phyloP scores from a whole-genome alignment of 2,888 invertebrate species.

The Patella depressa region DNA sequence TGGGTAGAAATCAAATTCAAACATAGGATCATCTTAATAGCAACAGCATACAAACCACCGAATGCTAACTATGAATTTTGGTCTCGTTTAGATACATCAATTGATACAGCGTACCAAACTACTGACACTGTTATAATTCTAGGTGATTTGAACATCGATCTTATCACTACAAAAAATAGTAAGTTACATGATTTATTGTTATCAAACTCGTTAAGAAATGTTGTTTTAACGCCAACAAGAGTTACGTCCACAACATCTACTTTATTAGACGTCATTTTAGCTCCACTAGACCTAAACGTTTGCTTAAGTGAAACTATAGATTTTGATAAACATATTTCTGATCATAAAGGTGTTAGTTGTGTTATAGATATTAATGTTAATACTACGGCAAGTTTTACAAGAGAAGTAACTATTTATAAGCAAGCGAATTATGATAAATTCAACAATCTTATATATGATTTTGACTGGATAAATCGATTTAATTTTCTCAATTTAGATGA shows the following conservation, averaged over 20 bases:
- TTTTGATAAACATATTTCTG: neutral
- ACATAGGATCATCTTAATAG: neutral
- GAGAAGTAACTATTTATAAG: neutral
- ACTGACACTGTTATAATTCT: neutral
- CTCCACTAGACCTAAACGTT: neutral
- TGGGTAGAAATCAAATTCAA: neutral
- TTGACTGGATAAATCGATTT: neutral
- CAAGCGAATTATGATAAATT: neutral
- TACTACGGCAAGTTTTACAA: neutral
- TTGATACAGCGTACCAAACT: neutral
- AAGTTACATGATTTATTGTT: neutral
- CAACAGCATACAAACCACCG: neutral
- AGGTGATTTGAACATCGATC: neutral
- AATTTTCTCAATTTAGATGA: neutral
- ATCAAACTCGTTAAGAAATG: neutral
- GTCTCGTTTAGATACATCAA: neutral
- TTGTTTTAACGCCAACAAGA: neutral
- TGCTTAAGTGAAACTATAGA: neutral
- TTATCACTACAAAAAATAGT: neutral
- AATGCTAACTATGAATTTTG: neutral
- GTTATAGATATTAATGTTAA: too few species aligned
- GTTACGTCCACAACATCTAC: neutral
- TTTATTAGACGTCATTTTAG: neutral
- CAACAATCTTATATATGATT: neutral
- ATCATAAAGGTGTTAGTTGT: neutral